Evolutionary conservation across 2,113 vertebrate species (phyloP).

Genomic region (Vulpes ferrilata): DNA sequence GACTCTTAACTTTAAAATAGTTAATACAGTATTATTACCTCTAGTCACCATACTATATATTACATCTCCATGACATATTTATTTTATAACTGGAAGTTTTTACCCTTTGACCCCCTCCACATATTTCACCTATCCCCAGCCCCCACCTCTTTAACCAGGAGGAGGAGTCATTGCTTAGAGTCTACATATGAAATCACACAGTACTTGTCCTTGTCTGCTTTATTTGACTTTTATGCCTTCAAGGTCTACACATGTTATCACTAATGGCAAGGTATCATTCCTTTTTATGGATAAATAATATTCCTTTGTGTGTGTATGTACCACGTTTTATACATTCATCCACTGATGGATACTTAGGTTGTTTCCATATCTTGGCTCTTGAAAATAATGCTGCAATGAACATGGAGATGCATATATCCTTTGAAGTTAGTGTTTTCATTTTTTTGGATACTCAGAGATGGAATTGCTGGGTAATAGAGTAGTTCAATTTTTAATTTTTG

Average conservation of each 20-base stretch:
- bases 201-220: not conserved
- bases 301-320: not conserved
- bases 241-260: not conserved
- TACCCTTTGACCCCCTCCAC: not conserved
- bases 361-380: not conserved
- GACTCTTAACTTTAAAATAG: not conserved
- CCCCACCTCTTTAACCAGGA: not conserved
- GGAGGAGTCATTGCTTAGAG: not conserved
- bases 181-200: not conserved
- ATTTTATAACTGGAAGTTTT: not conserved
- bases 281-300: not conserved
- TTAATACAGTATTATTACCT: not conserved
- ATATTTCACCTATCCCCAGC: not conserved
- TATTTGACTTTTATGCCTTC: not conserved
- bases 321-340: not conserved
- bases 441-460: not conserved
- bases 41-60: not conserved
- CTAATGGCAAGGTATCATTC: not conserved
- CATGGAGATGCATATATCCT: not conserved
- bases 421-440: not conserved
- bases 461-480: not conserved
- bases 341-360: not conserved
- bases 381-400: not conserved
- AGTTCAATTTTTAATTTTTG: not conserved
- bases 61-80: not conserved